Conservation (phyloP, 2,888 invertebrate species). For the Drosophila nr. perissopoda region DNA sequence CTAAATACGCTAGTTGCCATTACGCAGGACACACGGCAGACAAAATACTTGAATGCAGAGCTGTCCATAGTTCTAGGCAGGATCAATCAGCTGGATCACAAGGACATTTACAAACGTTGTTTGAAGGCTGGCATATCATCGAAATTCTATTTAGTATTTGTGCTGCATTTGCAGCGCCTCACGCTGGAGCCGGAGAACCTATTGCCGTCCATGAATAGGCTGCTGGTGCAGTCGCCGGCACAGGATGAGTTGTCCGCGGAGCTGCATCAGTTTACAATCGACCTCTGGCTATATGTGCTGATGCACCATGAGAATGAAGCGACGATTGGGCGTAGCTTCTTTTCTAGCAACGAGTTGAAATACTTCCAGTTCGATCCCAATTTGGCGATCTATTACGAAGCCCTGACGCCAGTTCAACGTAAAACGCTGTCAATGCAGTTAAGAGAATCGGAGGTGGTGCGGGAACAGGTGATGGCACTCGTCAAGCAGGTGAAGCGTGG, state of each 20-base stretch:
- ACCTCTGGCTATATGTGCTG: conserved; percentile 73
- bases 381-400: neutral
- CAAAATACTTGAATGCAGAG: neutral
- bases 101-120: conserved; percentile 29
- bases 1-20: conserved; percentile 34
- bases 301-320: conserved; percentile 18
- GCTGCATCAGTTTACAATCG: conserved; percentile 71
- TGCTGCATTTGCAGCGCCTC: conserved; percentile 75
- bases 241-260: conserved; percentile 1
- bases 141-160: conserved; percentile 31
- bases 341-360: conserved; percentile 54
- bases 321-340: neutral
- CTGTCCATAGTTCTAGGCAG: neutral
- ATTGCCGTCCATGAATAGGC: conserved; percentile 57
- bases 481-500: conserved; percentile 25
- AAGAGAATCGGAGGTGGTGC: conserved; percentile 13
- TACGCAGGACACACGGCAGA: conserved; percentile 25
- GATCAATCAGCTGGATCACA: conserved; percentile 26
- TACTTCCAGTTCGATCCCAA: conserved; percentile 20
- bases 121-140: conserved; percentile 72
- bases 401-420: neutral
- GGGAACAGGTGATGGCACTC: conserved; percentile 14
- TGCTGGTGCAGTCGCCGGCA: conserved; percentile 9
- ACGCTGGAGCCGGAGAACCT: conserved; percentile 26
- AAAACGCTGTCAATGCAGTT: conserved; percentile 20